Evolutionary conservation across 2,797 vertebrate genomes (phyloP), one percentile per base, ranked within the genome.

Genomic region (Rhyacichthys aspro): DNA sequence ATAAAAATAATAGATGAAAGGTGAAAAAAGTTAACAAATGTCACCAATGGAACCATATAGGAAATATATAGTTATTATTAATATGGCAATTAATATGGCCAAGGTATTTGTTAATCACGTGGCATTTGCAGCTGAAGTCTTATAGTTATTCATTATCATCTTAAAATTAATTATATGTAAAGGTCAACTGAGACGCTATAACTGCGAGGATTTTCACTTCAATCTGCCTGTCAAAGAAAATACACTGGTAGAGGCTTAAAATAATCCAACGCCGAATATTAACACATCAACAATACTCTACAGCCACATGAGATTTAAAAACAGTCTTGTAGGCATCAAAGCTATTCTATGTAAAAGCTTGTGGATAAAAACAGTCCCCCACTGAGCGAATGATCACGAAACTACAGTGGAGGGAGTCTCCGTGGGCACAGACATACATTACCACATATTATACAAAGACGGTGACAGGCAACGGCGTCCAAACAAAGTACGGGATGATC

Each of bases 401-500:
- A 11, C 16, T 34, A n/a, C 38, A 38, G 34, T 2, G 37, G 32
- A 54, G 57, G 46, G 46, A 49, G 48, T 61, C 14, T 55, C 37
- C 16, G 38, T 33, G 14, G 41, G n/a, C 46, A 39, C 32, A 49
- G 54, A 15, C 65, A 70, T 67, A 59, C 44, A 81, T 78, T 64
- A 75, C 42, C 70, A 66, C 56, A 57, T 44, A 73, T 67, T 43
- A 58, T 38, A 67, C 67, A 67, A 42, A 57, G 34, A 36, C 36
- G 16, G 74, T 78, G 79, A 84, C 85, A 86, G 62, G 67, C 60
- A 63, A 74, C 68, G 72, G 70, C 74, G 63, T 72, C 65, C 23
- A 63, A 70, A 74, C 84, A 82, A 79, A 85, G 83, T 77, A 81
- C 53, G 72, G 67, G 57, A 82, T 83, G 76, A 86, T 88, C 75